Percentiles rank a stretch among this genome's conserved stretches.
Evolutionary conservation across 2,113 vertebrate genomes (phyloP).

Genomic region (Poicephalus gulielmi): DNA sequence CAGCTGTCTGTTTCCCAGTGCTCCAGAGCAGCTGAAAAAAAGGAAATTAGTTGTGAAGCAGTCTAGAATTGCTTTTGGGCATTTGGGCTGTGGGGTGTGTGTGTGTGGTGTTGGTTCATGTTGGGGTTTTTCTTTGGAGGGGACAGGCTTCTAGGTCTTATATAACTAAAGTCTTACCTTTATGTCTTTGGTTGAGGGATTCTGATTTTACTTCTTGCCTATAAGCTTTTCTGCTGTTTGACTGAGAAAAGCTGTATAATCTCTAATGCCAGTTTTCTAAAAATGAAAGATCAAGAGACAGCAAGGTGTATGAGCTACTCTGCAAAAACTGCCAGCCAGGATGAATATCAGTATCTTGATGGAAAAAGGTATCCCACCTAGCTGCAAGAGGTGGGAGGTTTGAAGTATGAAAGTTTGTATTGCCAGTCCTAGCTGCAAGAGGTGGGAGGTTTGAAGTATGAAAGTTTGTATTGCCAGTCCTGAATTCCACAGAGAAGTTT

Average conservation of each 20-base stretch:
- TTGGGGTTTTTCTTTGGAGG: neutral
- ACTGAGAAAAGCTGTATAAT: neutral
- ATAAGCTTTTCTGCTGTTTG: neutral
- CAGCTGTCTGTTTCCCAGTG: neutral
- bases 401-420: neutral
- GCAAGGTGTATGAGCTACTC: neutral
- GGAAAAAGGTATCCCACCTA: neutral
- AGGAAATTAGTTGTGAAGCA: neutral
- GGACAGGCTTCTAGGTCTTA: neutral
- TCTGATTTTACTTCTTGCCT: neutral
- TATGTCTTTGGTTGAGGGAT: neutral
- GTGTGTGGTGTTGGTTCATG: neutral
- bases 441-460: neutral
- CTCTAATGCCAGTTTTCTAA: neutral
- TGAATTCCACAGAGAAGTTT: neutral
- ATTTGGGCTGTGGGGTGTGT: neutral
- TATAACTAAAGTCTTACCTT: neutral
- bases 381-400: neutral
- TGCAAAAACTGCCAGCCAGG: neutral
- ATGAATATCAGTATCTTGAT: neutral
- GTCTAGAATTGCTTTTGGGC: neutral
- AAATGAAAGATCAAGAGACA: neutral
- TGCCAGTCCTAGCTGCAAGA: neutral
- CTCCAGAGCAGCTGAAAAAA: neutral
- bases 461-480: neutral